These are phyloP conservation scores for Oenanthe oenanthe DNA, from an alignment of 2,113 vertebrate species.

Conservation along the genomic window DNA sequence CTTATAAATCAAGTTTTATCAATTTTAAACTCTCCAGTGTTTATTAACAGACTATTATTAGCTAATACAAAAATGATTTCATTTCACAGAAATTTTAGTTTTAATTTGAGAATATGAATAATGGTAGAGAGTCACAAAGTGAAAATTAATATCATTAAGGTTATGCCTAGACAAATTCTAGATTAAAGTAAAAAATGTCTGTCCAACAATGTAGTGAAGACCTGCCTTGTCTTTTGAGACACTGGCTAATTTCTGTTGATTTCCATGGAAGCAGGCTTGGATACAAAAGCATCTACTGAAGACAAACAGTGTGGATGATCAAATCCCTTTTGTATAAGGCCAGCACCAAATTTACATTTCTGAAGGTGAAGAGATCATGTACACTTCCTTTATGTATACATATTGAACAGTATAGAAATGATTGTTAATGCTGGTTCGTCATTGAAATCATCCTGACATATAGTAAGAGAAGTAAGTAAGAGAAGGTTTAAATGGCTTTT, in stretches of 20 bases:
- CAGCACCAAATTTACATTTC: slow-evolving; percentile 5
- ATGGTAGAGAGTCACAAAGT: neutral
- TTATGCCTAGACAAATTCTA: neutral
- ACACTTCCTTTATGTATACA: neutral
- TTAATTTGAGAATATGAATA: neutral
- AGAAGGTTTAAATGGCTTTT: neutral
- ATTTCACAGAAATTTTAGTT: neutral
- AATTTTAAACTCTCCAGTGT: neutral
- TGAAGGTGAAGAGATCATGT: neutral
- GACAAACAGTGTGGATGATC: neutral
- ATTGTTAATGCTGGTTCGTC: neutral
- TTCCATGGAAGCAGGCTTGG: neutral
- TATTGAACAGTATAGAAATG: neutral
- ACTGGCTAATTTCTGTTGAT: neutral
- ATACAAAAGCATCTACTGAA: neutral
- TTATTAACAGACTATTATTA: neutral
- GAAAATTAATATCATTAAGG: neutral
- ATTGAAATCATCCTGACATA: neutral
- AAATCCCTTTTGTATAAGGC: neutral
- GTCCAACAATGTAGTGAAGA: neutral
- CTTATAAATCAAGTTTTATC: neutral
- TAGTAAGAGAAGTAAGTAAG: neutral
- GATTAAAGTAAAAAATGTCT: slow-evolving; percentile 40
- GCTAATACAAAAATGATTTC: neutral
- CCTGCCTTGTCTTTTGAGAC: neutral